A percentile compares a stretch with the other conserved stretches of the same genome.
Evolutionary conservation across 2,888 invertebrate genomes (phyloP).

Genomic region (Artemia sinica): DNA sequence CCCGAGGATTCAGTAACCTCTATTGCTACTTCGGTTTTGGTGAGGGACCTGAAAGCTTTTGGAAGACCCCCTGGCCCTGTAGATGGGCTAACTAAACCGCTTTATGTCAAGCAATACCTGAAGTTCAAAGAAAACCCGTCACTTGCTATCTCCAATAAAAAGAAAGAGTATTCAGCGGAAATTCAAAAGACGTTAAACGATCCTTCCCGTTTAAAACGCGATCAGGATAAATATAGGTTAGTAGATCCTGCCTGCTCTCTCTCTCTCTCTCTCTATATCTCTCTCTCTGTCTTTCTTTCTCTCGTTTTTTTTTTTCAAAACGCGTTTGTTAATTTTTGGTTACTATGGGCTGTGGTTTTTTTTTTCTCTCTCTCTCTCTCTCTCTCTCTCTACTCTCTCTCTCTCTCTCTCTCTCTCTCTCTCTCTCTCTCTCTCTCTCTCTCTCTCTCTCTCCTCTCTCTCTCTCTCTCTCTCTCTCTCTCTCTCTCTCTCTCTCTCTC

Average conservation of each 20-base stretch:
- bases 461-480: too few relatives aligned
- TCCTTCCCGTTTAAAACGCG: not conserved
- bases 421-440: too few relatives aligned
- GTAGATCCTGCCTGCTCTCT: not conserved
- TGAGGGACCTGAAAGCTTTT: not conserved
- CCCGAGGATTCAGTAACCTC: not conserved
- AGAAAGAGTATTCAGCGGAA: not conserved
- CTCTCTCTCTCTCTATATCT: not conserved
- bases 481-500: too few relatives aligned
- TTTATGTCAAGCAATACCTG: not conserved
- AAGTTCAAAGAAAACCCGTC: not conserved
- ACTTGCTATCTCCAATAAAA: not conserved
- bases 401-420: too few relatives aligned
- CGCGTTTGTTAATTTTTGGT: too few relatives aligned
- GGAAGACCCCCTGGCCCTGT: not conserved
- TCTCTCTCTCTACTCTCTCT: too few relatives aligned
- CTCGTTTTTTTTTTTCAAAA: too few relatives aligned
- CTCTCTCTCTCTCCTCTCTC: too few relatives aligned
- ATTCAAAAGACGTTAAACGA: not conserved
- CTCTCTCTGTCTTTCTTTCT: too few relatives aligned
- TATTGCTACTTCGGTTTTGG: not conserved
- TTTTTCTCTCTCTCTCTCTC: too few relatives aligned
- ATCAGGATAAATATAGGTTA: not conserved
- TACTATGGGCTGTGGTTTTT: too few relatives aligned
- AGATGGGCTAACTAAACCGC: not conserved